Evolutionary conservation across 1,140 invertebrate species (phyloP).

Genomic region (Anastatus disparis): DNA sequence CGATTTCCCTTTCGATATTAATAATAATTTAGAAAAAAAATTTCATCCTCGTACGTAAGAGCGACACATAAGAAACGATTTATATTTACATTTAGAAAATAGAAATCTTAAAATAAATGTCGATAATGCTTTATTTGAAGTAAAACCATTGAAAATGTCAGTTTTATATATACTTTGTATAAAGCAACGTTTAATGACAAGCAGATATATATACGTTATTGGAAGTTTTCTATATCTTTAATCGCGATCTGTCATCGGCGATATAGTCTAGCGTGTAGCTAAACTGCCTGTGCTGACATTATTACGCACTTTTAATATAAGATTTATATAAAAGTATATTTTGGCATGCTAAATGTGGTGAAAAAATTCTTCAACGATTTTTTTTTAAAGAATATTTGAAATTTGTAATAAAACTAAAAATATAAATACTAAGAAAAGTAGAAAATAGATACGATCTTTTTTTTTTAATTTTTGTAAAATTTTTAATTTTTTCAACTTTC

Average conservation of each 20-base stretch:
- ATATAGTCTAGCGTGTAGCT: neutral
- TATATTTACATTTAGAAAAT: too few relatives aligned
- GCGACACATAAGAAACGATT: too few relatives aligned
- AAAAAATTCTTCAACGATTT: neutral
- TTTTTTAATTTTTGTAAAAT: too few relatives aligned
- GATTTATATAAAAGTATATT: neutral
- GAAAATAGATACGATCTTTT: too few relatives aligned
- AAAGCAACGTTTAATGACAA: constrained; percentile 15
- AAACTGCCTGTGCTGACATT: constrained; percentile 3
- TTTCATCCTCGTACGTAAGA: too few relatives aligned
- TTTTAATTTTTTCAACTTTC: too few relatives aligned
- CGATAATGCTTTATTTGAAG: neutral
- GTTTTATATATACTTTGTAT: neutral
- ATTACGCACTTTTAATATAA: constrained; percentile 10
- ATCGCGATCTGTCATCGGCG: constrained; percentile 24
- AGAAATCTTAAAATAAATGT: neutral
- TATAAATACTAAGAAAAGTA: too few relatives aligned
- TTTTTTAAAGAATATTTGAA: too few relatives aligned
- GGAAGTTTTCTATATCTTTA: too few relatives aligned
- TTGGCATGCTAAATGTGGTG: neutral
- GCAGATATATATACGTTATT: too few relatives aligned
- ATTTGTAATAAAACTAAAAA: too few relatives aligned
- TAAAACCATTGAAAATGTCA: neutral
- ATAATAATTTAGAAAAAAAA: neutral
- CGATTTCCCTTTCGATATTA: too few relatives aligned